Evolutionary conservation across 30 jellyfish, hydroid and myxozoan species (phyloP).

Genomic region (Chironex yamaguchii): DNA sequence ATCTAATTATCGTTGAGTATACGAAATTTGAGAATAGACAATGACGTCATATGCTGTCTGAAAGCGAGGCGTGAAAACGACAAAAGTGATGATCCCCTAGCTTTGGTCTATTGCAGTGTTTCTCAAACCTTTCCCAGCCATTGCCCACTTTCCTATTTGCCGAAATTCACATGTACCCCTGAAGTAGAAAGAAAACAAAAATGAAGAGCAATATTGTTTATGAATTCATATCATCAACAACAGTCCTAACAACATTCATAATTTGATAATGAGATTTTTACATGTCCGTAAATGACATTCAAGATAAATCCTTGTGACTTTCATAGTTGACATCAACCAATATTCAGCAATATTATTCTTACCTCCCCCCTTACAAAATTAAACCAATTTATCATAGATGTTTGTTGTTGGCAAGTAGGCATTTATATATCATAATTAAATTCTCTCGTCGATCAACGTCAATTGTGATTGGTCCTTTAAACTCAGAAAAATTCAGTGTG

Average conservation of each 20-base stretch:
- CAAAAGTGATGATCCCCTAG: too few relatives aligned
- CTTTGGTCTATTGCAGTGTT: too few relatives aligned
- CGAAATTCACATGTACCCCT: background rate
- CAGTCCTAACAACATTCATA: background rate
- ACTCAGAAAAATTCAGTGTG: background rate
- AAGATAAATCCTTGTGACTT: background rate
- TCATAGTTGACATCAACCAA: background rate
- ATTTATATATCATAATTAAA: too few relatives aligned
- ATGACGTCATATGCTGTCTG: too few relatives aligned
- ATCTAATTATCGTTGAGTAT: too few relatives aligned
- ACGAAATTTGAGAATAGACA: too few relatives aligned
- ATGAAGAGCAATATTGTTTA: background rate
- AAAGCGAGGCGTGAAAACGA: too few relatives aligned
- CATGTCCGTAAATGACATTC: background rate
- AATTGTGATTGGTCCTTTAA: background rate
- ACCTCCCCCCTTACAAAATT: background rate
- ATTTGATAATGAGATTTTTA: background rate
- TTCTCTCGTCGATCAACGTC: background rate
- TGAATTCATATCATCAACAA: background rate
- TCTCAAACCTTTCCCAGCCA: background rate
- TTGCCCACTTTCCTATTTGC: background rate
- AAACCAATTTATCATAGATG: background rate
- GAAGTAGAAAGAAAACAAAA: background rate
- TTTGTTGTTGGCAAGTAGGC: too few relatives aligned
- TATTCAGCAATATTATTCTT: background rate